Evolutionary conservation across 92 coral and sea anemone species (phyloP).

Genomic region (Siderastrea radians): DNA sequence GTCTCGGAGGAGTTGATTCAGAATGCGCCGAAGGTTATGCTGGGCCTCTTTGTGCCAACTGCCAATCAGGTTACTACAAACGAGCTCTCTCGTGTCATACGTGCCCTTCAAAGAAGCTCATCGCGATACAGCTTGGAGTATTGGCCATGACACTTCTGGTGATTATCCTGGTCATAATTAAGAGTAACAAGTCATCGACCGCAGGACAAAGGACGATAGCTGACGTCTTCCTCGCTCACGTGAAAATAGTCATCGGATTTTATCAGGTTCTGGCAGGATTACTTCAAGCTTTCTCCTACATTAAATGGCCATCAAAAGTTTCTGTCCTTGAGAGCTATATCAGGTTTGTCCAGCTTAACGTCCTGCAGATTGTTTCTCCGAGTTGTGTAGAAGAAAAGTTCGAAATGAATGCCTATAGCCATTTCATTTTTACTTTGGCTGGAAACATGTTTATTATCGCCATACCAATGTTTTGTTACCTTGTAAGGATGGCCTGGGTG

Average conservation of each 20-base stretch:
- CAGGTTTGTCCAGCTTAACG: conserved; percentile 33
- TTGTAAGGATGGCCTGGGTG: neutral
- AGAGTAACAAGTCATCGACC: conserved; percentile 1
- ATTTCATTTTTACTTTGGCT: conserved; percentile 24
- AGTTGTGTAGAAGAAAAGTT: conserved; percentile 12
- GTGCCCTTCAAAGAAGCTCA: conserved; percentile 33
- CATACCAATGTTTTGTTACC: conserved; percentile 26
- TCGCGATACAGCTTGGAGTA: conserved; percentile 19
- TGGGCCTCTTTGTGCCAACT: conserved; percentile 47
- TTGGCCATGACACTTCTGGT: conserved; percentile 2
- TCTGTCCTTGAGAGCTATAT: conserved; percentile 24
- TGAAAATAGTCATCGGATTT: conserved; percentile 51
- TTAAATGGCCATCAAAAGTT: conserved; percentile 35
- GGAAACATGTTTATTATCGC: neutral
- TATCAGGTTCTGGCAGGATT: conserved; percentile 43
- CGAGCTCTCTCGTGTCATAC: conserved; percentile 6
- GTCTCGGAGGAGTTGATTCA: conserved; percentile 44
- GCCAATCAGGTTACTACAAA: conserved; percentile 35
- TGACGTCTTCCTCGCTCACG: conserved; percentile 41
- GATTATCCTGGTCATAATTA: conserved; percentile 2
- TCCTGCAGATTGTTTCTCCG: conserved; percentile 39
- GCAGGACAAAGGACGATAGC: conserved; percentile 15
- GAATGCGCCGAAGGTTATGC: conserved; percentile 47
- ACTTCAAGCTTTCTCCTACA: conserved; percentile 42
- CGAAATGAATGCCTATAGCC: conserved; percentile 21